Base-by-base conservation (phyloP, 2,113 vertebrate species). In the Centropus bengalensis region DNA sequence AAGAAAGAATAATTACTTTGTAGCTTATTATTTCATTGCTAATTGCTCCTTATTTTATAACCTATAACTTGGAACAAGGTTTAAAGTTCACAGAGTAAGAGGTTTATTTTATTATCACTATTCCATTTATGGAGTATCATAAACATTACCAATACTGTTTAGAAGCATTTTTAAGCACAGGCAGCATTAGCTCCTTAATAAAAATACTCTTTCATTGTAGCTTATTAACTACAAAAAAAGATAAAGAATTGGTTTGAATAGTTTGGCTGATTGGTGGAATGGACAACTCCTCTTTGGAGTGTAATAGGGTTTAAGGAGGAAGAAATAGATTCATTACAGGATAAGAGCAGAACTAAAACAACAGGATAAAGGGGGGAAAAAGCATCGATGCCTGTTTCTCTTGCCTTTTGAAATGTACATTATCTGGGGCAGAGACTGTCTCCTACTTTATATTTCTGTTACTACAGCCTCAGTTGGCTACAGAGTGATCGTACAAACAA, bases 11-110 rank as follows among this genome's bases (percentile, higher is more conserved):
- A 8, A 82, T 80, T 82, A 33, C 42, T 87, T 92, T 63, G 40
- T 42, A 55, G 14, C 55, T 92, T 80, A 47, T 33, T 89, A 70
- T 94, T 95, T 95, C 38, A 82, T 74, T 94, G n/a, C 55, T 92
- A 92, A 93, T 92, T 80, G 68, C 7, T 59, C 62, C 23, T 89
- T 77, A 42, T 80, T 91, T 95, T 87, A 83, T 77, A 62, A 62
- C 67, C 59, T 63, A 8, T 76, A 88, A 74, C 52, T 89, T 81
- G 33, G 42, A 86, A 51, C 42, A 74, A 89, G 32, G 71, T 95
- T 89, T 88, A 89, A 69, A 74, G 84, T 91, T 51, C 76, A 84
- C 19, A 66, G 5, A 44, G 24, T 44, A 80, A 62, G 18, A 69
- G 42, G 51, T 67, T 81, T 88, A 6, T 71, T 67, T 91, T 33